These are phyloP conservation scores for Scaptomyza hsui DNA, from an alignment of 1,140 invertebrate genomes.

Conservation along the genomic window DNA sequence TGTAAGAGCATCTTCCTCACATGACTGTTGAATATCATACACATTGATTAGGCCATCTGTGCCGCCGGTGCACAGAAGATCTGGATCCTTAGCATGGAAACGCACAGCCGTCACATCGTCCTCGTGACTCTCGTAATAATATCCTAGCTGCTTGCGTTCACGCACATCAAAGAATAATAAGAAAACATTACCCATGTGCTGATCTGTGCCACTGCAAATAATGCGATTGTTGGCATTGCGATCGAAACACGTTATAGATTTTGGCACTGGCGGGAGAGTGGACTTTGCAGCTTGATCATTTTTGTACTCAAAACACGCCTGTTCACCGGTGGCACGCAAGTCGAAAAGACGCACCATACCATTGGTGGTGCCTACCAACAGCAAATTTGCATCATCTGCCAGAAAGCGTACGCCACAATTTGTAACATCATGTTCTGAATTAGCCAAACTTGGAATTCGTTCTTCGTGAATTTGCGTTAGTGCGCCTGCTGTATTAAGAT, in stretches of 20 bases:
- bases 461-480: conserved; percentile 15
- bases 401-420: conserved; percentile 71
- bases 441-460: not conserved
- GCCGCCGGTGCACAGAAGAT: conserved; percentile 90
- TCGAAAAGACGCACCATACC: conserved; percentile 71
- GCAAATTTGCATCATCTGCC: conserved; percentile 51
- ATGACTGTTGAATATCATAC: conserved; percentile 90
- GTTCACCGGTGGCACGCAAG: conserved; percentile 52
- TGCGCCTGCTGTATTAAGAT: conserved; percentile 36
- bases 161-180: conserved; percentile 94
- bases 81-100: conserved; percentile 90
- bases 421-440: not conserved
- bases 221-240: conserved; percentile 89
- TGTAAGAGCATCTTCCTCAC: conserved; percentile 92
- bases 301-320: conserved; percentile 53
- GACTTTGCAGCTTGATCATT: conserved; percentile 83
- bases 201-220: conserved; percentile 91
- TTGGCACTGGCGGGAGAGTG: conserved; percentile 68
- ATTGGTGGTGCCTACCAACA: conserved; percentile 68
- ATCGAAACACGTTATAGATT: conserved; percentile 90
- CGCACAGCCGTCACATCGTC: conserved; percentile 93
- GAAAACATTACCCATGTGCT: conserved; percentile 89
- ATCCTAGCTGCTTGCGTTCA: conserved; percentile 88
- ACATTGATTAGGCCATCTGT: conserved; percentile 94
- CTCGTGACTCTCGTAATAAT: conserved; percentile 93